Conservation (phyloP, 2,888 invertebrate species). For the Leistus spinibarbis region DNA sequence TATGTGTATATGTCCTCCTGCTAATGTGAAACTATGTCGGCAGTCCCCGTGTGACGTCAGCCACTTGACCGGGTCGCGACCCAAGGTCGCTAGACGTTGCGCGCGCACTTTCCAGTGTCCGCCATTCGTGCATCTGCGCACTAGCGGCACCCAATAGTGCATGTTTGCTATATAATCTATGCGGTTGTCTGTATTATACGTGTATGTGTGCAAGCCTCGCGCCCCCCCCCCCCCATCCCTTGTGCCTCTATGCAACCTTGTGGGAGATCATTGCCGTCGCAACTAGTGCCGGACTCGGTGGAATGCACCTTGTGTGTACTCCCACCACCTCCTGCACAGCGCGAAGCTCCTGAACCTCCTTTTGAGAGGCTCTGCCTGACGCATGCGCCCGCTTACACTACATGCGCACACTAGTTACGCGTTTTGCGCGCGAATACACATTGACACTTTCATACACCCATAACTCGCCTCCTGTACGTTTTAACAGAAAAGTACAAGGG, state of each 20-base stretch:
- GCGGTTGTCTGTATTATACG: neutral
- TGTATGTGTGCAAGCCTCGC: too few relatives aligned
- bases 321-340: neutral
- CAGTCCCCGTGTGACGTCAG: slow-evolving; percentile 42
- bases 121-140: neutral
- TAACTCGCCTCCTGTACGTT: too few relatives aligned
- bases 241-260: slow-evolving; percentile 22
- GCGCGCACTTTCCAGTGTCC: neutral
- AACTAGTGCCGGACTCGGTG: too few relatives aligned
- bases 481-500: too few relatives aligned
- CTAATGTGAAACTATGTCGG: slow-evolving; percentile 32
- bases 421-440: too few relatives aligned
- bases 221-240: neutral
- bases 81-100: slow-evolving; percentile 43
- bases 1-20: neutral
- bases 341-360: too few relatives aligned
- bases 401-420: too few relatives aligned
- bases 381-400: too few relatives aligned
- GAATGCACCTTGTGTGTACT: slow-evolving; percentile 24
- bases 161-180: neutral
- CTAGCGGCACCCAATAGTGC: neutral
- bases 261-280: slow-evolving; percentile 33
- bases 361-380: too few relatives aligned
- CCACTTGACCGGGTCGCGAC: slow-evolving; percentile 45
- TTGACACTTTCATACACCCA: too few relatives aligned